Base-by-base conservation (phyloP, 2,888 invertebrate genomes). In the Eledona agricola region DNA sequence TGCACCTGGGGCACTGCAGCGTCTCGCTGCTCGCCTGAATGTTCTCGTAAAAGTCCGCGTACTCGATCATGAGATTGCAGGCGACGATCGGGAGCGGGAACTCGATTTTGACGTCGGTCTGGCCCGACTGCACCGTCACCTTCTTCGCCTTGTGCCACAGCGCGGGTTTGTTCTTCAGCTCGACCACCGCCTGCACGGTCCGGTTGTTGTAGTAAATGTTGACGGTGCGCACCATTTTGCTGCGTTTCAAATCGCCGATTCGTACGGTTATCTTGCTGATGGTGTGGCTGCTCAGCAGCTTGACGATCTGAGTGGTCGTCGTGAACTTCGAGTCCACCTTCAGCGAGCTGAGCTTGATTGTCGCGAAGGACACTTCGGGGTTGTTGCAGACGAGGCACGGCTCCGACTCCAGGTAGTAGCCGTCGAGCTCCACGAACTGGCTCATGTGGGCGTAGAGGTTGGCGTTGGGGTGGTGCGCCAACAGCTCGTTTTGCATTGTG, bases 311-410 rank as follows among this genome's bases (percentile, higher is more conserved):
- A 1, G 96, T 96, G 4, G 94, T 96, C 1, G 97, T 96, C 2
- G 98, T 98, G 77, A 95, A 99, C 78, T 97, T 95, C 1, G 96
- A 95, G 79, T 98, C 98, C 52, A 90, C 87, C 80, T 96, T 96
- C 53, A 97, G 91, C 0, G 95, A 89, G 0, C 94, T 92, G 45
- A 97, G 78, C 75, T 97, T 97, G 61, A 95, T 92, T 43, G 89
- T 91, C 0, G 90, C 82, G 82, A 93, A 89, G 0, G 96, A 88
- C 9, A 96, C 90, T 77, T 98, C 97, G 0, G 96, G 96, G 78
- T 96, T 96, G 78, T 97, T 97, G 77, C 98, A 98, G 0, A 97
- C 96, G 47, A 97, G 83, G 69, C 98, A 99, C 0, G 98, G 98
- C 72, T 97, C 96, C 11, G 94, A 93, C 79, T 98, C 97, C 55